These are phyloP conservation scores for Harpagoxenus sublaevis DNA, from an alignment of 2,888 invertebrate species.

Conservation along the genomic window DNA sequence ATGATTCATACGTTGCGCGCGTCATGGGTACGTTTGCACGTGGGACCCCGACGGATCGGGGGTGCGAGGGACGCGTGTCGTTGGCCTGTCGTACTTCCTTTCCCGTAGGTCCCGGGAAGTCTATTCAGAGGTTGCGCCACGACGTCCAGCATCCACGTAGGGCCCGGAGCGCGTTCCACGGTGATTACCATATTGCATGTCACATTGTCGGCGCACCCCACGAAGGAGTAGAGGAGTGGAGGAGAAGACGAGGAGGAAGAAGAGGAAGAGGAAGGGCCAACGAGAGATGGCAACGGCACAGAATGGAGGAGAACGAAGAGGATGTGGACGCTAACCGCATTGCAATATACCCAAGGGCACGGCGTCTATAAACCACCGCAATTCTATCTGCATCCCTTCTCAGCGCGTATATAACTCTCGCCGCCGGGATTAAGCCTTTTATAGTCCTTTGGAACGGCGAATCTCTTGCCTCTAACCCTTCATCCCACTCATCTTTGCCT, in stretches of 20 bases:
- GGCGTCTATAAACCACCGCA: slow-evolving; percentile 82
- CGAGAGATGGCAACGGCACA: slow-evolving; percentile 50
- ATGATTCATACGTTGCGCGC: slow-evolving; percentile 76
- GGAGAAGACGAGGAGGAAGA: slow-evolving; percentile 42
- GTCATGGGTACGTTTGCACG: slow-evolving; percentile 52
- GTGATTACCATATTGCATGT: slow-evolving; percentile 84
- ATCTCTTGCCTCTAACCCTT: slow-evolving; percentile 20
- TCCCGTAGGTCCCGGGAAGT: slow-evolving; percentile 76
- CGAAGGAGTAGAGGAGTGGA: slow-evolving; percentile 58
- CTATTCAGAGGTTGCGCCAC: slow-evolving; percentile 78
- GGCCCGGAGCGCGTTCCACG: slow-evolving; percentile 75
- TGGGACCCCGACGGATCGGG: slow-evolving; percentile 16
- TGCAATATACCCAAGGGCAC: slow-evolving; percentile 78
- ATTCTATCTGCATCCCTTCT: slow-evolving; percentile 79
- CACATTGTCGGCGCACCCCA: slow-evolving; percentile 81
- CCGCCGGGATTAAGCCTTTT: slow-evolving; percentile 80
- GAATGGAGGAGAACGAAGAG: slow-evolving; percentile 65
- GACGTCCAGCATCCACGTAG: slow-evolving; percentile 76
- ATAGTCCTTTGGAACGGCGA: slow-evolving; percentile 75
- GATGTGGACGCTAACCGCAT: slow-evolving; percentile 78
- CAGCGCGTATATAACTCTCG: slow-evolving; percentile 76
- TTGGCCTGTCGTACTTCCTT: slow-evolving; percentile 77
- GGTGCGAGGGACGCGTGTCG: slow-evolving; percentile 77
- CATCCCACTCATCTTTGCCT: slow-evolving; percentile 26
- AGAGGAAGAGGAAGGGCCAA: slow-evolving; percentile 30